A percentile compares a stretch with the other conserved stretches of the same genome.
Evolutionary conservation across 2,888 invertebrate species (phyloP).

Genomic region (Agrochola litura): DNA sequence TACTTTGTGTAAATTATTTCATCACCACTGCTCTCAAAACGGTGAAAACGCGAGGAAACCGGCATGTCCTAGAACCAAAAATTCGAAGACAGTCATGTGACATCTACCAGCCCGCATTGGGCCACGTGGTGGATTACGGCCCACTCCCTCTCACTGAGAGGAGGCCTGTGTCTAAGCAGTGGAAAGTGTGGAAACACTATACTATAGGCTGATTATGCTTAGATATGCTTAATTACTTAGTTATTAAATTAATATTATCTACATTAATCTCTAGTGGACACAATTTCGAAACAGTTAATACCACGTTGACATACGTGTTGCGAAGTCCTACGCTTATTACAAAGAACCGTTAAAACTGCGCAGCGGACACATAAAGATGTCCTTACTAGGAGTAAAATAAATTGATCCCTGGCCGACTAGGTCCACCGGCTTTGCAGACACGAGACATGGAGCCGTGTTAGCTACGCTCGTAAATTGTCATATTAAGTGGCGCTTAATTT

Average conservation of each 20-base stretch:
- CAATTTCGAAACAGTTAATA: constrained; percentile 43
- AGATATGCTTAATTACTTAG: neutral
- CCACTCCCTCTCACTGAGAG: too few relatives aligned
- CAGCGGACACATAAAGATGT: constrained; percentile 79
- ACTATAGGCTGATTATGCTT: too few relatives aligned
- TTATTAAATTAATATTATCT: constrained; percentile 5
- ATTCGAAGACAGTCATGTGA: too few relatives aligned
- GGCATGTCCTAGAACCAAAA: too few relatives aligned
- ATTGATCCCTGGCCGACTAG: constrained; percentile 75
- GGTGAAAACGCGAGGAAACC: too few relatives aligned
- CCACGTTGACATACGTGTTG: constrained; percentile 25
- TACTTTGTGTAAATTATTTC: too few relatives aligned
- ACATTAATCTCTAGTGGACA: neutral
- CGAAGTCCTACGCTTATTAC: constrained; percentile 66
- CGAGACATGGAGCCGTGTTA: constrained; percentile 69
- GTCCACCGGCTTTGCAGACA: constrained; percentile 68
- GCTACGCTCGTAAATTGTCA: constrained; percentile 82
- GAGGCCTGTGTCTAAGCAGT: too few relatives aligned
- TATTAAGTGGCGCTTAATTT: constrained; percentile 81
- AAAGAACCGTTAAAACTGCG: constrained; percentile 76
- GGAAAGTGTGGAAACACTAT: too few relatives aligned
- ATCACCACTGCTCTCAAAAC: too few relatives aligned
- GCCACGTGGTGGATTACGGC: too few relatives aligned
- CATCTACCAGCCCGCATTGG: too few relatives aligned
- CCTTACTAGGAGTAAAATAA: constrained; percentile 79